Evolutionary conservation across 2,888 invertebrate genomes (phyloP).

Genomic region (Orgyia antiqua): DNA sequence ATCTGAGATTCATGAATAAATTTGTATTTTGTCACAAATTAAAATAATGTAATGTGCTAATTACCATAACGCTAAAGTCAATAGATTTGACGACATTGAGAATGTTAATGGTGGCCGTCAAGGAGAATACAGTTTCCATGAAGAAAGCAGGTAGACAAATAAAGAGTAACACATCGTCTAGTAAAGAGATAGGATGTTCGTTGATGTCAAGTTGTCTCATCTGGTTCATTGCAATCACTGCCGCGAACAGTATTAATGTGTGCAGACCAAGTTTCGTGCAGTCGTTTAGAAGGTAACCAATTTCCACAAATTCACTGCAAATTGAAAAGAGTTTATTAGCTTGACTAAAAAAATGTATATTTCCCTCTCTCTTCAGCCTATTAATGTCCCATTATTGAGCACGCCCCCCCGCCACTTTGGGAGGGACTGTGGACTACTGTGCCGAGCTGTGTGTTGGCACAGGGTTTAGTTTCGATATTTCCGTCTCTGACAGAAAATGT

Average conservation of each 20-base stretch:
- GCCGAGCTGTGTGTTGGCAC: too few relatives aligned
- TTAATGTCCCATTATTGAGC: too few relatives aligned
- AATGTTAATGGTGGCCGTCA: slow-evolving; percentile 80
- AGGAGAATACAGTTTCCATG: slow-evolving; percentile 82
- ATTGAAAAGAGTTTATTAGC: slow-evolving; percentile 24
- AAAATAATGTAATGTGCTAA: too few relatives aligned
- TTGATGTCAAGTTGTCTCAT: slow-evolving; percentile 82
- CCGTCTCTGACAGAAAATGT: too few relatives aligned
- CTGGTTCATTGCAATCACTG: slow-evolving; percentile 80
- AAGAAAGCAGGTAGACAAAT: slow-evolving; percentile 86
- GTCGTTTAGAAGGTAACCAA: slow-evolving; percentile 70
- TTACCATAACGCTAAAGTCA: slow-evolving; percentile 77
- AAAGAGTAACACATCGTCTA: slow-evolving; percentile 84
- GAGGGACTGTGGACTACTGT: too few relatives aligned
- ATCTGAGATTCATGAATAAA: too few relatives aligned
- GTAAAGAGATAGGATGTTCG: slow-evolving; percentile 78
- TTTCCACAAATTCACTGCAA: slow-evolving; percentile 68
- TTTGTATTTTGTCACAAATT: too few relatives aligned
- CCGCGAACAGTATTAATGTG: slow-evolving; percentile 75
- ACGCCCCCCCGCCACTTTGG: too few relatives aligned
- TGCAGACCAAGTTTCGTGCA: slow-evolving; percentile 76
- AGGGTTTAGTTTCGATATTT: too few relatives aligned
- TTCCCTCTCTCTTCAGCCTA: too few relatives aligned
- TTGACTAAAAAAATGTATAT: too few relatives aligned
- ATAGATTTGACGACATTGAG: slow-evolving; percentile 68